phyloP scores from a whole-genome alignment of 2,888 invertebrate species.

The Microctonus aethiopoides region DNA sequence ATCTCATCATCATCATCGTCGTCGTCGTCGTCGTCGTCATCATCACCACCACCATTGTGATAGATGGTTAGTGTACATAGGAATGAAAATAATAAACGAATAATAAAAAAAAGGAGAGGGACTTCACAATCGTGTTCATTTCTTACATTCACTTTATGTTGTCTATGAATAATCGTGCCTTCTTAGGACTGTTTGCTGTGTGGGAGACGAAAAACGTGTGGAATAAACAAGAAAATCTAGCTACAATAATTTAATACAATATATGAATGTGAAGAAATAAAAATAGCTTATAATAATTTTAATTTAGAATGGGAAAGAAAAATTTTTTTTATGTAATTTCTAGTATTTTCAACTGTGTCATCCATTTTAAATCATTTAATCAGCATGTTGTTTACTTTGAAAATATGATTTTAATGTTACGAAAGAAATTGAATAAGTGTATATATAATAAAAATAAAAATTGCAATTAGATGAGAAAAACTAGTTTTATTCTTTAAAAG shows the following conservation, averaged over 20 bases:
- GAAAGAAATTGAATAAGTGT: background rate
- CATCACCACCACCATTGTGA: background rate
- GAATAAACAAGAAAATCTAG: no score
- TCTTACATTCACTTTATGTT: background rate
- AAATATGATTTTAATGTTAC: background rate
- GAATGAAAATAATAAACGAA: background rate
- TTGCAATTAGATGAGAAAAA: background rate
- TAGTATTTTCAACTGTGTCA: no score
- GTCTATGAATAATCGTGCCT: background rate
- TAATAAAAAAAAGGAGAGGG: background rate
- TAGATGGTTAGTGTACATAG: background rate
- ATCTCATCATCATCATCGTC: background rate
- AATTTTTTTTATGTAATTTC: no score
- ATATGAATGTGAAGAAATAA: no score
- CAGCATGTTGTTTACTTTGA: background rate
- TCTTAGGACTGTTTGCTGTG: background rate
- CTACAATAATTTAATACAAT: no score
- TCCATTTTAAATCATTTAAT: background rate
- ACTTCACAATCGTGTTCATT: background rate
- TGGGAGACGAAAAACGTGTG: background rate
- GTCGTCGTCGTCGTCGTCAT: background rate
- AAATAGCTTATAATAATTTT: no score
- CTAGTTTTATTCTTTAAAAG: background rate
- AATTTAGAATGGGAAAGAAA: no score
- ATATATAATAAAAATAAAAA: background rate